Evolutionary conservation across 2,888 invertebrate species (phyloP).

Genomic region (Apamea monoglypha): DNA sequence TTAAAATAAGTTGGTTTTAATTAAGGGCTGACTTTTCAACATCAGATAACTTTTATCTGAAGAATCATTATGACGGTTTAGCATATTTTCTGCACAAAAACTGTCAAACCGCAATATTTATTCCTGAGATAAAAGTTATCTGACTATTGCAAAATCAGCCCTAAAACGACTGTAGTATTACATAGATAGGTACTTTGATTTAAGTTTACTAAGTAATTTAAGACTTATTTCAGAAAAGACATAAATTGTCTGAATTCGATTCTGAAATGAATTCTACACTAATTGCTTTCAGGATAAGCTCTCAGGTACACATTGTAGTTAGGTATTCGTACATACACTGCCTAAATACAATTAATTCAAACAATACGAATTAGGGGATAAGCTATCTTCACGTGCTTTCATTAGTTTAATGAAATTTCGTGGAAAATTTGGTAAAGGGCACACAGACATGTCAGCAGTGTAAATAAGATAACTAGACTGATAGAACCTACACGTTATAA

Average conservation of each 20-base stretch:
- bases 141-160: neutral
- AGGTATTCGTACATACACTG: conserved; percentile 12
- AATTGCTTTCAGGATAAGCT: conserved; percentile 28
- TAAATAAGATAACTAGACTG: conserved; percentile 39
- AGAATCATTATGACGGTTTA: neutral
- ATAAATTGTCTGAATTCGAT: neutral
- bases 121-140: neutral
- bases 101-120: neutral
- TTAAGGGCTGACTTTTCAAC: no score
- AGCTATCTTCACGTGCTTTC: conserved; percentile 30
- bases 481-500: conserved; percentile 26
- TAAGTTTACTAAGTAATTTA: neutral
- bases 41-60: neutral
- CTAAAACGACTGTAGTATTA: neutral
- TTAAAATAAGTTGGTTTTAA: neutral
- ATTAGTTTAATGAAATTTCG: conserved; percentile 45
- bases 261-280: neutral
- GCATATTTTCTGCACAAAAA: neutral
- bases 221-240: neutral
- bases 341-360: conserved; percentile 47
- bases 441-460: neutral
- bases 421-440: conserved; percentile 22
- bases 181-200: neutral
- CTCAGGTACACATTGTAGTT: neutral
- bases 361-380: conserved; percentile 43